Conservation (phyloP, 2,888 invertebrate species). For the Drosophila peninsularis region DNA sequence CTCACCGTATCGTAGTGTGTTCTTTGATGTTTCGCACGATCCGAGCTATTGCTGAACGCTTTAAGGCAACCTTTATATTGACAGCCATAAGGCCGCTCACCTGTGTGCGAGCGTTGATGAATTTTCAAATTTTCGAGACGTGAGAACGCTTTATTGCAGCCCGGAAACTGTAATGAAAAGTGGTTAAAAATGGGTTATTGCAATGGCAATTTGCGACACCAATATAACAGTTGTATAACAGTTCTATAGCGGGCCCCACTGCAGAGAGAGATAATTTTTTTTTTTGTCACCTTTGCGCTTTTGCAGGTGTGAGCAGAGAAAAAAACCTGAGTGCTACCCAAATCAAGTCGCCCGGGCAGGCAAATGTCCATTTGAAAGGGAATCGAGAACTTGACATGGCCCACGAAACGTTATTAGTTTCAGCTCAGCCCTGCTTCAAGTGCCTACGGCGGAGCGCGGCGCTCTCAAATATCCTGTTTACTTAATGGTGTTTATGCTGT, state of each 20-base stretch:
- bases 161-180: conserved; percentile 90
- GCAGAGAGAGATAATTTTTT: not conserved
- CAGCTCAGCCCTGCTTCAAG: conserved; percentile 49
- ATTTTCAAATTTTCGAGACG: conserved; percentile 99
- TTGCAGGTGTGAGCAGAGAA: not conserved
- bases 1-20: conserved; percentile 99
- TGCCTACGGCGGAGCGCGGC: conserved; percentile 14
- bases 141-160: conserved; percentile 98
- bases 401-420: conserved; percentile 30
- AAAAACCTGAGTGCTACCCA: not conserved
- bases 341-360: not conserved
- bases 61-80: conserved; percentile 96
- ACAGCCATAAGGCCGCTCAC: conserved; percentile 97
- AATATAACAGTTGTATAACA: conserved; percentile 9
- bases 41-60: conserved; percentile 99
- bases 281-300: not conserved
- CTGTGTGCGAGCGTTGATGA: conserved; percentile 97
- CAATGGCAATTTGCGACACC: conserved; percentile 24
- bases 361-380: conserved; percentile 11
- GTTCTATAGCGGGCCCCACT: not conserved
- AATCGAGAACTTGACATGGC: conserved; percentile 11
- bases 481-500: conserved; percentile 32
- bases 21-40: conserved; percentile 98
- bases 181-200: conserved; percentile 52
- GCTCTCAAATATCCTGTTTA: conserved; percentile 46